Percentiles rank a stretch among this genome's conserved stretches.
phyloP scores from a whole-genome alignment of 37 sponge, comb jelly and placozoan genomes.

The Theonella swinhoei region DNA sequence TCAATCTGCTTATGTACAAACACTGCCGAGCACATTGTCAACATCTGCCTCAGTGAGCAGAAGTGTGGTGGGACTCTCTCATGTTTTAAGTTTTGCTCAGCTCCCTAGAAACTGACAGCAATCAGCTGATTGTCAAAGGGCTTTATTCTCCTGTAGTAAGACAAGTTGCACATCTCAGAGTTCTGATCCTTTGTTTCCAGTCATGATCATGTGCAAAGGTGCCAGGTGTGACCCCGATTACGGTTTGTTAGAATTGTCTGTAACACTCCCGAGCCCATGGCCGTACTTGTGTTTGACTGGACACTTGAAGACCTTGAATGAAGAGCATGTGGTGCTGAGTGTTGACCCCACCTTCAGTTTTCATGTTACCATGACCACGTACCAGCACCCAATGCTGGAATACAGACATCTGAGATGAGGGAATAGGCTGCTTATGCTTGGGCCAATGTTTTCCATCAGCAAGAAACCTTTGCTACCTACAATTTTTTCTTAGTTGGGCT shows the following conservation, averaged over 20 bases:
- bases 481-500: slow-evolving; percentile 28
- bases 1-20: slow-evolving; percentile 4
- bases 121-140: slow-evolving; percentile 3
- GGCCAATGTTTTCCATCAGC: slow-evolving; percentile 14
- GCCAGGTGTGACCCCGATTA: neutral
- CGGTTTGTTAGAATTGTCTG: slow-evolving; percentile 35
- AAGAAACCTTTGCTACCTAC: slow-evolving; percentile 24
- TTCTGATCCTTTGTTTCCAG: slow-evolving; percentile 18
- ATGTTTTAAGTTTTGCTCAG: neutral
- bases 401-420: too few species aligned
- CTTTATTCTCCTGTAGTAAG: neutral
- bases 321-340: neutral
- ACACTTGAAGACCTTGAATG: slow-evolving; percentile 21
- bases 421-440: too few species aligned
- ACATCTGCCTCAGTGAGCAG: neutral
- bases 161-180: too few species aligned
- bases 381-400: slow-evolving; percentile 12
- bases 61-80: neutral
- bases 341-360: slow-evolving; percentile 43
- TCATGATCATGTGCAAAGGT: slow-evolving; percentile 48
- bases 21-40: slow-evolving; percentile 25
- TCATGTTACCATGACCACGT: slow-evolving; percentile 38
- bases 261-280: slow-evolving; percentile 14
- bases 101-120: slow-evolving; percentile 37
- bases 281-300: slow-evolving; percentile 38